These are phyloP conservation scores for Campylomormyrus numenius DNA, from an alignment of 2,113 vertebrate species.

Conservation along the genomic window DNA sequence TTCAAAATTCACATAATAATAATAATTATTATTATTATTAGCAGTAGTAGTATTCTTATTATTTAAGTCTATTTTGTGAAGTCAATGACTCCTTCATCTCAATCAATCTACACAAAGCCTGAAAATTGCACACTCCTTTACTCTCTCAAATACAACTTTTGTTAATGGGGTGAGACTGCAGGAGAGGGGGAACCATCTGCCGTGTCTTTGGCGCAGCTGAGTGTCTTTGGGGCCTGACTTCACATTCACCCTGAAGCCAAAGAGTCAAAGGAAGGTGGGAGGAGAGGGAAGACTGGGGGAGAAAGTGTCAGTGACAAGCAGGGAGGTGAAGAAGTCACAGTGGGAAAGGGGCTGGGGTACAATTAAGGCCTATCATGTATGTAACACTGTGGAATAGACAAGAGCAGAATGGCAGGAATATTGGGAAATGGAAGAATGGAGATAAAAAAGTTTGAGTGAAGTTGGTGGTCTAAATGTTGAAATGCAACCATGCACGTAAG, in stretches of 20 bases:
- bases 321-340: background rate
- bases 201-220: conserved; percentile 35
- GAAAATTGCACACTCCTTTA: conserved; percentile 12
- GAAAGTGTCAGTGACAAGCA: background rate
- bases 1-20: background rate
- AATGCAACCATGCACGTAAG: background rate
- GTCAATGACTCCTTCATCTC: background rate
- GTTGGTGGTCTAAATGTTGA: background rate
- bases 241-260: conserved; percentile 32
- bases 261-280: background rate
- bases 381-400: background rate
- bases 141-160: conserved; percentile 42
- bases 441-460: background rate
- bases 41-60: background rate
- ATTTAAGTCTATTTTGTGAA: background rate
- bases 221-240: conserved; percentile 40
- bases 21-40: background rate
- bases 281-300: background rate
- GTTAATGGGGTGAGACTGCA: conserved; percentile 38
- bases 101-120: background rate
- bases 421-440: background rate
- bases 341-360: background rate
- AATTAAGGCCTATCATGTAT: background rate
- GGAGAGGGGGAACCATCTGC: conserved; percentile 49
- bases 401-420: background rate